phyloP scores from a whole-genome alignment of 2,888 invertebrate species.

The Dynastes hyllus region DNA sequence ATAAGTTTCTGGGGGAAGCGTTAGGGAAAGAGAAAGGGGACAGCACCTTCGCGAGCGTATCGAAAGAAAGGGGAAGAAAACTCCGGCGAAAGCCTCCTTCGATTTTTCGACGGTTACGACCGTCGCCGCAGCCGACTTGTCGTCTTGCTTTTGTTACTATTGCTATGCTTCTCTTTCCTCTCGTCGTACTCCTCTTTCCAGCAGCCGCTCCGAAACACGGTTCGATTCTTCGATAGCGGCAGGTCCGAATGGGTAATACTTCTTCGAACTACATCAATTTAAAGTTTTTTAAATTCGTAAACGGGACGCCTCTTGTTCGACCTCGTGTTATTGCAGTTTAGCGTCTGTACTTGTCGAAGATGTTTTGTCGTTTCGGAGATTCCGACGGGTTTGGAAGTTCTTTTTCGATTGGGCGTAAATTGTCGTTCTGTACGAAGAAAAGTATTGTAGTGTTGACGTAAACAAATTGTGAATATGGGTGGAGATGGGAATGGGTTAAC shows the following conservation, averaged over 20 bases:
- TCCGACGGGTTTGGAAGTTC: neutral
- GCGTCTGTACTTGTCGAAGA: too few relatives aligned
- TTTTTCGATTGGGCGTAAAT: neutral
- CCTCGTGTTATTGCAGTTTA: too few relatives aligned
- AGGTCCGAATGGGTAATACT: slow-evolving; percentile 49
- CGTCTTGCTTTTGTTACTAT: neutral
- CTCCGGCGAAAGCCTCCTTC: too few relatives aligned
- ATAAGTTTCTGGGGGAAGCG: slow-evolving; percentile 55
- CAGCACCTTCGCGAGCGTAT: too few relatives aligned
- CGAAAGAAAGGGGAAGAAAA: neutral
- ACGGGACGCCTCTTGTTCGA: slow-evolving; percentile 33
- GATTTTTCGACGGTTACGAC: too few relatives aligned
- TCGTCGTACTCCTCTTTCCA: neutral
- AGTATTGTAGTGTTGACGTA: too few relatives aligned
- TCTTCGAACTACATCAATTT: slow-evolving; percentile 56
- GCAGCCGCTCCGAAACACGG: neutral
- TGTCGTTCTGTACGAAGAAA: neutral
- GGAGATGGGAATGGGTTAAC: too few relatives aligned
- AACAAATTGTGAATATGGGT: too few relatives aligned
- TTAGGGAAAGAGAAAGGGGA: neutral
- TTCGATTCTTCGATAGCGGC: neutral
- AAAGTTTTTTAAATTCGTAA: slow-evolving; percentile 57
- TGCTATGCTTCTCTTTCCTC: neutral
- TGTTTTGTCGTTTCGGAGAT: neutral
- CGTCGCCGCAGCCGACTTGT: too few relatives aligned